A percentile compares a stretch with the other conserved stretches of the same genome.
phyloP scores from a whole-genome alignment of 2,888 invertebrate genomes.

The Pollenia griseotomentosa region DNA sequence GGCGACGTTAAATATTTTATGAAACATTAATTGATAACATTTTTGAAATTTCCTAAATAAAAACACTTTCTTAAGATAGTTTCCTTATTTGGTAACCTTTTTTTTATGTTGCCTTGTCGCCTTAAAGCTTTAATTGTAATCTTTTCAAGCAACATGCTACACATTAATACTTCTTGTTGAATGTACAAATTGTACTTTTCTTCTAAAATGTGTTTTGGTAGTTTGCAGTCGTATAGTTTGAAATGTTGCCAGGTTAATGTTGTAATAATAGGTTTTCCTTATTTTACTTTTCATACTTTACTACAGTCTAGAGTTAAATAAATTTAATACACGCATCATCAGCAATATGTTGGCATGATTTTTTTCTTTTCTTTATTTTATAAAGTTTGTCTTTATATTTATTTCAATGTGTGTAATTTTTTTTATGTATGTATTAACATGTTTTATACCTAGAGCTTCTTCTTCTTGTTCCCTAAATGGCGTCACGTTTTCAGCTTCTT shows the following conservation, averaged over 20 bases:
- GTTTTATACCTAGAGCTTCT: conserved; percentile 54
- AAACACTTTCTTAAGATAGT: background rate
- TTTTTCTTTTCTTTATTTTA: background rate
- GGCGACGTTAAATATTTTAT: background rate
- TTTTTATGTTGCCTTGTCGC: conserved; percentile 19
- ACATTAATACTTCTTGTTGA: conserved; percentile 27
- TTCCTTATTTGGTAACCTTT: background rate
- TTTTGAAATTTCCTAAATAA: too few relatives aligned
- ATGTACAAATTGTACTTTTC: background rate
- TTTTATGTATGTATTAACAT: conserved; percentile 41
- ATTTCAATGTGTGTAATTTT: conserved; percentile 27
- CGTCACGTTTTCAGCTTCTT: conserved; percentile 71
- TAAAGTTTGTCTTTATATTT: conserved; percentile 6
- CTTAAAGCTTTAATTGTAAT: conserved; percentile 22
- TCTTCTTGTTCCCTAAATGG: conserved; percentile 64
- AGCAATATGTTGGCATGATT: conserved; percentile 37
- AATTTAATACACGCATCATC: conserved; percentile 64
- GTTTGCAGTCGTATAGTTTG: conserved; percentile 20
- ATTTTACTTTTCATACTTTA: conserved; percentile 15
- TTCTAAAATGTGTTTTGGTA: conserved; percentile 36
- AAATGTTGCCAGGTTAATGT: conserved; percentile 58
- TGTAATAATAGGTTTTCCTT: conserved; percentile 68
- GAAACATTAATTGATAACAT: too few relatives aligned
- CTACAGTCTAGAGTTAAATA: conserved; percentile 35
- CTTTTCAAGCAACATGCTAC: conserved; percentile 25